A percentile compares a stretch with the other conserved stretches of the same genome.
Conservation (phyloP, 2,797 vertebrate genomes). For the Sebastes minor region DNA sequence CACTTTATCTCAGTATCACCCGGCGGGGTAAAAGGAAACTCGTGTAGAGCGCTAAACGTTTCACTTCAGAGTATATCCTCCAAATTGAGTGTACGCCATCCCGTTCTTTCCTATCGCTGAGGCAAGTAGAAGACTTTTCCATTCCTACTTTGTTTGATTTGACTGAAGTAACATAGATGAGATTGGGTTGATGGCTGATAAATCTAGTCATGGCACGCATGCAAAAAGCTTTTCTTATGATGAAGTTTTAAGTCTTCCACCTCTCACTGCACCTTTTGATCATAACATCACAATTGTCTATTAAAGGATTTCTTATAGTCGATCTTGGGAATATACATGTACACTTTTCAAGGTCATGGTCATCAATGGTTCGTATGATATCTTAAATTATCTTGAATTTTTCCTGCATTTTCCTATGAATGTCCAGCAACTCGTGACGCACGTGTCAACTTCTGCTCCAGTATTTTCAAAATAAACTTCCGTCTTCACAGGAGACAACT, state of each 20-base stretch:
- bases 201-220: not conserved
- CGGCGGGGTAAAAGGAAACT: slow-evolving; percentile 8
- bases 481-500: too few relatives aligned
- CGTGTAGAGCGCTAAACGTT: not conserved
- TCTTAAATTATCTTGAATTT: too few relatives aligned
- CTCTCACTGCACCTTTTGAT: not conserved
- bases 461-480: too few relatives aligned
- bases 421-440: too few relatives aligned
- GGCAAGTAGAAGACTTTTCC: not conserved
- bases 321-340: not conserved
- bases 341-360: not conserved
- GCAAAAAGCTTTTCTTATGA: not conserved
- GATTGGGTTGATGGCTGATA: slow-evolving; percentile 3
- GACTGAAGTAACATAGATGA: not conserved
- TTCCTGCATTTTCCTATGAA: too few relatives aligned
- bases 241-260: not conserved
- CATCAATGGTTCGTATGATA: too few relatives aligned
- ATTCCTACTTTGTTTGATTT: not conserved
- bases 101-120: not conserved
- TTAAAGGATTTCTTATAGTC: not conserved
- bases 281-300: not conserved
- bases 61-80: not conserved
- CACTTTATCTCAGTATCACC: slow-evolving; percentile 11
- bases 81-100: not conserved
- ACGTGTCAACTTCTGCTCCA: too few relatives aligned